Evolutionary conservation across 2,113 vertebrate species (phyloP), one percentile per base, ranked within the genome.

Genomic region (Prolemur simus): DNA sequence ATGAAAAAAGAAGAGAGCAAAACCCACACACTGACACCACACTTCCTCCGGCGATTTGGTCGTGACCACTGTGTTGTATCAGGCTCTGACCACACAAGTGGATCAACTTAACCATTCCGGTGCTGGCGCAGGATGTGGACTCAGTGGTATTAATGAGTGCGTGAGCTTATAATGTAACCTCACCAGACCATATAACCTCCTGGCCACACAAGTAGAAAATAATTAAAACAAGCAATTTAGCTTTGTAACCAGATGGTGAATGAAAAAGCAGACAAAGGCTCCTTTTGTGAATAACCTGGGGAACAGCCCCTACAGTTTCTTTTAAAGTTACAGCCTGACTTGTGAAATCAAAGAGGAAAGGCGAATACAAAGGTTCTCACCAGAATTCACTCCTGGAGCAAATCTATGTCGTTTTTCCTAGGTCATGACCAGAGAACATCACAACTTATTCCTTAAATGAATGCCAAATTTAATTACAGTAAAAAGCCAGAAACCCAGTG

Each of bases 171-270:
- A 98, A 97, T 87, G 94, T 93, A 97, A 98, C 97, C 98, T 99
- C 97, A 93, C 96, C 96, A 98, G 98, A 98, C 98, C 98, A 98
- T 98, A 98, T 98, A 98, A 98, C 98, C 98, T 98, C 98, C 98
- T 98, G 98, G 98, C 99, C 99, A 99, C 99, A 99, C 98, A 99
- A 98, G 98, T 91, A 97, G 98, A 98, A 98, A 98, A 98, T 98
- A 98, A 99, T 98, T 98, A 98, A 98, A 99, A 98, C 97, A 98
- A 98, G 52, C 97, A 92, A 96, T 97, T 98, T 96, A 96, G 96
- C 12, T 98, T 98, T 94, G 96, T 97, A 98, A 98, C 97, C 98
- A 98, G 98, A 98, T 98, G 98, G 98, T 10, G 60, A 98, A 98
- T 97, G 97, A 96, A 97, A 93, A 81, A 78, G 89, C 96, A 98